A percentile compares a stretch with the other conserved stretches of the same genome.
Evolutionary conservation across 2,888 invertebrate species (phyloP).

Genomic region (Eulithis prunata): DNA sequence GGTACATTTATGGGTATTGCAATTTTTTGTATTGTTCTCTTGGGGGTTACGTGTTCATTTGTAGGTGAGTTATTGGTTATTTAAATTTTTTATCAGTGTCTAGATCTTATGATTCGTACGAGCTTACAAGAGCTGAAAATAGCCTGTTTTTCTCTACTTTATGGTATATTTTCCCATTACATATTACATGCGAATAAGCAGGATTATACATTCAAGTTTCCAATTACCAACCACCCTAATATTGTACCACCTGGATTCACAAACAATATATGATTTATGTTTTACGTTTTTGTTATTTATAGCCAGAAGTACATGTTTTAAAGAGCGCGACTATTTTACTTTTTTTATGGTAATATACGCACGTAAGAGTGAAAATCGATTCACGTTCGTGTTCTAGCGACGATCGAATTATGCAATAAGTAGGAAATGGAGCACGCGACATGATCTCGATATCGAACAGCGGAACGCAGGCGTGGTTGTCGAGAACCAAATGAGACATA

Average conservation of each 20-base stretch:
- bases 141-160: too few species aligned
- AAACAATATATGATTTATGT: too few species aligned
- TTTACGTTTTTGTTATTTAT: not conserved
- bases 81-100: too few species aligned
- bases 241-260: too few species aligned
- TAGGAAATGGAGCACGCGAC: slow-evolving; percentile 68
- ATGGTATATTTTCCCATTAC: not conserved
- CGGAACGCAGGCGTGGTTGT: slow-evolving; percentile 66
- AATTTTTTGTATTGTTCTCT: slow-evolving; percentile 19
- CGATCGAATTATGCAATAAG: slow-evolving; percentile 68
- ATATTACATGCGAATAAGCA: not conserved
- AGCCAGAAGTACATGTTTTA: not conserved
- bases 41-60: slow-evolving; percentile 15
- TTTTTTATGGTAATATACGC: slow-evolving; percentile 51
- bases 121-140: too few species aligned
- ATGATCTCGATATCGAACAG: slow-evolving; percentile 62
- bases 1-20: slow-evolving; percentile 18
- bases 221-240: too few species aligned
- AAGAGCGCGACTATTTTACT: slow-evolving; percentile 12
- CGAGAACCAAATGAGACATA: slow-evolving; percentile 42
- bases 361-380: slow-evolving; percentile 76
- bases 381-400: slow-evolving; percentile 54
- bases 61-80: not conserved
- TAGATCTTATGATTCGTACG: too few species aligned
- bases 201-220: too few species aligned